A percentile compares a stretch with the other conserved stretches of the same genome.
These are phyloP conservation scores for Cervus canadensis DNA, from an alignment of 2,113 vertebrate species.

Conservation along the genomic window DNA sequence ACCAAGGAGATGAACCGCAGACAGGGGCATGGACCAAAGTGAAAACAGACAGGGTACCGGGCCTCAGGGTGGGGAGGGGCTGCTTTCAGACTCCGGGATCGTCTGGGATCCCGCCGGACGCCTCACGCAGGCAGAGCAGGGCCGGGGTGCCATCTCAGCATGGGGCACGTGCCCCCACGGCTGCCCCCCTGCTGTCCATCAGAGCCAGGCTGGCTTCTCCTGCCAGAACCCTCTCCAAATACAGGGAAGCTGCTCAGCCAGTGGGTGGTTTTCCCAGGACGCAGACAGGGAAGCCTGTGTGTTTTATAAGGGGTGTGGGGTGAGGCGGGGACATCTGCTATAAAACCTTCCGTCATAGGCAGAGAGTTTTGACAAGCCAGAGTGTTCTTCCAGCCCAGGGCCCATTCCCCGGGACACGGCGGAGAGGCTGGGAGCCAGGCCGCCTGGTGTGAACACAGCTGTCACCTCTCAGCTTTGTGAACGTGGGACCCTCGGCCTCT, in stretches of 20 bases:
- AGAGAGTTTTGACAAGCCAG: background rate
- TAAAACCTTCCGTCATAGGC: background rate
- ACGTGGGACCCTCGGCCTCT: background rate
- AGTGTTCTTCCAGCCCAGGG: too few species aligned
- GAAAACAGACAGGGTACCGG: background rate
- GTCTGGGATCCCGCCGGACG: accelerated
- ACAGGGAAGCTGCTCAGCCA: background rate
- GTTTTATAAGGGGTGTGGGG: background rate
- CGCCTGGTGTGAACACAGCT: background rate
- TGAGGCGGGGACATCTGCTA: background rate
- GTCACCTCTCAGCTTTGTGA: background rate
- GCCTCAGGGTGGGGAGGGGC: background rate
- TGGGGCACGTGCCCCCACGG: accelerated
- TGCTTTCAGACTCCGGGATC: background rate
- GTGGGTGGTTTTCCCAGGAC: background rate
- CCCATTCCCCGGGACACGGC: background rate
- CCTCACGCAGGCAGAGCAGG: background rate
- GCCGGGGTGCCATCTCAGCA: accelerated
- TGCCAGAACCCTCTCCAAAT: background rate
- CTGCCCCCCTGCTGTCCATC: background rate
- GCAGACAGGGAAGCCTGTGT: background rate
- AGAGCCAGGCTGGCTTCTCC: background rate
- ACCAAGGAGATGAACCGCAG: too few species aligned
- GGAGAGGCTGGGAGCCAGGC: background rate
- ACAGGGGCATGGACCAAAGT: background rate